These are phyloP conservation scores for Chloropsis cyanopogon DNA, from an alignment of 2,113 vertebrate species.

Conservation along the genomic window DNA sequence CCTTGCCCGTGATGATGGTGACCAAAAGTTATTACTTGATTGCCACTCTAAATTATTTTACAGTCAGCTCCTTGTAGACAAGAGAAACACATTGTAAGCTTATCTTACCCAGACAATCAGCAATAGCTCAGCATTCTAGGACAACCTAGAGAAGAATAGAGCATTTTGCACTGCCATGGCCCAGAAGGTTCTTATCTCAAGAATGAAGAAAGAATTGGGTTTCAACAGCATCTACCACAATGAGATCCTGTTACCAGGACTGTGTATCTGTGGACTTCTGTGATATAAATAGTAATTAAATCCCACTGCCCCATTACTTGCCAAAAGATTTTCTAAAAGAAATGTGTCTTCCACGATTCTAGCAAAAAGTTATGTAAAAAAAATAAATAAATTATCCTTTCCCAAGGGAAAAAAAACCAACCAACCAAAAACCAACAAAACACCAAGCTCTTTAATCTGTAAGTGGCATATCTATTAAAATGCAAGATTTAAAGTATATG, in stretches of 20 bases:
- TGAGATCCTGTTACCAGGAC: neutral
- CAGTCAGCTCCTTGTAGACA: neutral
- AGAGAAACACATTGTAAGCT: constrained; percentile 19
- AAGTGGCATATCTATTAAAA: neutral
- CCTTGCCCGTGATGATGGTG: neutral
- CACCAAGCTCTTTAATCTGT: neutral
- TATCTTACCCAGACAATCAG: constrained; percentile 42
- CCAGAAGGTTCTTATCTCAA: constrained; percentile 17
- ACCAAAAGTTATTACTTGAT: constrained; percentile 9
- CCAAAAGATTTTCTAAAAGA: neutral
- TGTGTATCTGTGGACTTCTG: neutral
- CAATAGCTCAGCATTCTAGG: constrained; percentile 26
- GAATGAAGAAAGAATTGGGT: constrained; percentile 9
- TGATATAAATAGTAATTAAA: constrained; percentile 22
- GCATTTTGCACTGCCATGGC: neutral
- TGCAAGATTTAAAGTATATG: neutral
- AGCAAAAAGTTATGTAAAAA: neutral
- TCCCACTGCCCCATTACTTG: neutral
- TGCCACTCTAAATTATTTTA: constrained; percentile 21
- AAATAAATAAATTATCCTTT: neutral
- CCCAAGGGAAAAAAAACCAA: neutral
- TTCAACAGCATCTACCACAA: constrained; percentile 10
- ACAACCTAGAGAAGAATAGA: constrained; percentile 17
- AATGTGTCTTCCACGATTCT: neutral
- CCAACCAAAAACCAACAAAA: neutral